Evolutionary conservation across 2,888 invertebrate genomes (phyloP), one percentile per base, ranked within the genome.

Genomic region (Alsophila aescularia): DNA sequence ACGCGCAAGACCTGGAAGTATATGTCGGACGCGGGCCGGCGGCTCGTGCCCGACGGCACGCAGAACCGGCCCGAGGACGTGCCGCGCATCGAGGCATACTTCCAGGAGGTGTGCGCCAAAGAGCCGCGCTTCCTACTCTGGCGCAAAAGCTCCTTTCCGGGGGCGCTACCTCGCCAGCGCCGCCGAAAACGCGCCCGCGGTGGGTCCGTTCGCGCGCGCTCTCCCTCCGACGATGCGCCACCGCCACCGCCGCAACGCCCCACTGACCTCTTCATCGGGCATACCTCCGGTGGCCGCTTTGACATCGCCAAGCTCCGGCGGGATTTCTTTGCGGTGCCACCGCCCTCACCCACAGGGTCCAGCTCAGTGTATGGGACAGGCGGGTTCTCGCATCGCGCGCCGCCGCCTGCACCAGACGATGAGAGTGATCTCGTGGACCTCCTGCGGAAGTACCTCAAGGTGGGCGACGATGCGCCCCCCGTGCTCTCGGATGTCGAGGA

Each of bases 1-100:
- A 97, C 97, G 37, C 92, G 97, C 56, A 97, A 97, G 87, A 97
- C 97, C 41, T 97, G 97, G 97, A 93, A 96, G 70, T 97, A 97
- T 84, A 97, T 97, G 97, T 94, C 96, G n/a, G 97, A 97, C 70
- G 96, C 97, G 24, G 97, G 97, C 37, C 94, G 96, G 56, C 95
- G 96, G 75, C 92, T 97, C 44, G 95, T 97, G 52, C 97, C 97
- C n/a, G 97, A 97, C 44, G 95, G 96, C 14, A 93, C 93, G 2
- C 93, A 94, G 73, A 95, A 95, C 80, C 93, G 95, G 3, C 83
- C 93, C 0, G 96, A 97, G 75, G 96, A 96, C 73, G 92, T 97
- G 56, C 95, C 96, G 2, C 94, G 95, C 65, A 95, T 97, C 67
- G 97, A 97, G 77, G 95, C 95, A 16, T 95, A 96, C 79, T 97